Percentiles rank a stretch among this genome's conserved stretches.
These are phyloP conservation scores for Sminthurides aquaticus DNA, from an alignment of 2,888 invertebrate species.

Conservation along the genomic window DNA sequence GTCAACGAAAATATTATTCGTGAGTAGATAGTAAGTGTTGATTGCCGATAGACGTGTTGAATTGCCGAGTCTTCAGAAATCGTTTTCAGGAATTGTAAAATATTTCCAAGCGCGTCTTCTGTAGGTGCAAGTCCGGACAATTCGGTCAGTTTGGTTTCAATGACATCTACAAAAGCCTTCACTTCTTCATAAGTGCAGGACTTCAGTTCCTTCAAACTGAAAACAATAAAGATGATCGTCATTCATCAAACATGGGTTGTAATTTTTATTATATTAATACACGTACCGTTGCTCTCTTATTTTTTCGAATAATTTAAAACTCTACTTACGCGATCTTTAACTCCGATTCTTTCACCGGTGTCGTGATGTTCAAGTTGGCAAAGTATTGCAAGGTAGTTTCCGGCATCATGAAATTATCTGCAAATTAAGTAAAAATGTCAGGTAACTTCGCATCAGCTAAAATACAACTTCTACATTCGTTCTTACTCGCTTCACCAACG, in stretches of 20 bases:
- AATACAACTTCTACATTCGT: no score
- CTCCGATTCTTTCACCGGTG: background rate
- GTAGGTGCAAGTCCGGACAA: background rate
- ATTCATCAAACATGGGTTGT: background rate
- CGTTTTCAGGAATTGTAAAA: constrained; percentile 8
- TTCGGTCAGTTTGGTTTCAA: background rate
- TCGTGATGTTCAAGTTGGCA: background rate
- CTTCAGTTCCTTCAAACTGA: background rate
- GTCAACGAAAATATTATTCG: constrained; percentile 3
- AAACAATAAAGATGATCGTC: background rate
- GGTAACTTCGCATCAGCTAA: no score
- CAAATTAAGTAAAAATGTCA: background rate
- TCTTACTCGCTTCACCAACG: no score
- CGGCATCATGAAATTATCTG: background rate
- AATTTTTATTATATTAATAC: no score
- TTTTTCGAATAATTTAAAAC: background rate
- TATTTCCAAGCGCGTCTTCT: constrained; percentile 5
- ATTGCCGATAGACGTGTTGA: background rate
- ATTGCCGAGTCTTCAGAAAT: constrained; percentile 6
- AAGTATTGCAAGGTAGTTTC: background rate
- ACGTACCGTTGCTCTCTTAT: no score
- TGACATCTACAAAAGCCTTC: background rate
- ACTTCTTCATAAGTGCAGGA: background rate
- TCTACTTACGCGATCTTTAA: background rate
- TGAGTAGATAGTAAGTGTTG: background rate